Base-by-base conservation (phyloP, 2,113 vertebrate genomes). In the Chloropsis hardwickii region DNA sequence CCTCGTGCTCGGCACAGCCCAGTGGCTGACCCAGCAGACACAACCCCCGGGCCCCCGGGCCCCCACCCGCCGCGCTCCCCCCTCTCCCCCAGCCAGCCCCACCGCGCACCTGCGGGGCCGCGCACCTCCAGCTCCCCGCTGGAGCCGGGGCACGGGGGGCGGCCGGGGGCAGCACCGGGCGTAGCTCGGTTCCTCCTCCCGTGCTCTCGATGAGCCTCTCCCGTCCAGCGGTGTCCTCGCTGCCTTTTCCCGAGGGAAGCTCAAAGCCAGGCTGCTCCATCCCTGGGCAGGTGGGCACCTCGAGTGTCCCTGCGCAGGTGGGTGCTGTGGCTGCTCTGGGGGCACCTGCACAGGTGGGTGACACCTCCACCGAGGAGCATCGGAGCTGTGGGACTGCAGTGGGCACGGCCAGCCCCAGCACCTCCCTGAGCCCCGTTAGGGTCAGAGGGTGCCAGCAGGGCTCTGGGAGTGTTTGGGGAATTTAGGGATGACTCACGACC, bases 401-500 rank as follows among this genome's bases (percentile, higher is more conserved):
- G 42, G 66, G 61, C 44, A 5, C 44, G 37, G 51, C 33, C 7
- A 9, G 2, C 65, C 2, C 25, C 6, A 4, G 5, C 7, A 2
- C 14, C 50, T 33, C 35, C 13, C 54, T 6, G 28, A 50, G 70
- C 24, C n/a, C 27, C 20, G 0, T 5, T 2, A 44, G 5, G 29
- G 37, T 17, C 78, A 4, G 14, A 0, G 37, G 67, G 35, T 16
- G 21, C 33, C 5, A 1, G 23, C 6, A 6, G 56, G 23, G 62
- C 57, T 53, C 81, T 31, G 71, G 20, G 48, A 25, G 4, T 6
- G 33, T 5, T 73, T 58, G 2, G n/a, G 86, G 51, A 16, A 29
- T 28, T 80, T 4, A 6, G 48, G 39, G 27, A 16, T 0, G 4
- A 13, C 0, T 22, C 3, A 0, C 0, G 3, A 58, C 6, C 11